Base-by-base conservation (phyloP, 2,888 invertebrate species). In the Lasius fuliginosus region DNA sequence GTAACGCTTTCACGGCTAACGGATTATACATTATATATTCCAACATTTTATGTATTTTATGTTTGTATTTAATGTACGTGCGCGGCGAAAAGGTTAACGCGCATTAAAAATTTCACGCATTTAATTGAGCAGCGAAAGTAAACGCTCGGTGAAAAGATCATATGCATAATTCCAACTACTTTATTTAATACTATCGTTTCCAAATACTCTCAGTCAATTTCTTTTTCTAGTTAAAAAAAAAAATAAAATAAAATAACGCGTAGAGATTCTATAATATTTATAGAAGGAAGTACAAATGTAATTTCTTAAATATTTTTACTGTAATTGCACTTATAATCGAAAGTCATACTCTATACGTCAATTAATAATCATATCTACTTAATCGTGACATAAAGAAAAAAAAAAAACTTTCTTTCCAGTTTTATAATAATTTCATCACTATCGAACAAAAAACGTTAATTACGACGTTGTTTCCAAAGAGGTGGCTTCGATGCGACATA, bases 1-100 rank as follows among this genome's bases (percentile, higher is more conserved):
- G 60, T 67, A 77, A 68, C 69, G 77, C 69, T 71, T 62, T 62
- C 73, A 49, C 46, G n/a, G 46, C 36, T 81, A 79, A 81, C 73
- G 46, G 49, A 81, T 79, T 71, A 46, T 64, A 36, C 60, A 23
- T 23, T 23, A 23, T 53, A n/a, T 81, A 62, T 62, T 60, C 42
- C 23, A 33, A n/a, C 23, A 58, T 71, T 46, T 73, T 36, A 62
- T 27, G 9, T 23, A 9, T 23, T 23, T 23, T 23, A 58, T 6
- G 60, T 60, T 81, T 73, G 36, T 36, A 5, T 36, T 46, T 60
- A 60, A 69, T 33, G 23, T 23, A n/a, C 27, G 60, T 53, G 27
- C 53, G 67, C 23, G 23, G 15, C 27, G 27, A 76, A 76, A 69
- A 23, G 18, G 23, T 79, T 73, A 79, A 60, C 27, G 33, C 46